phyloP scores from a whole-genome alignment of 2,797 vertebrate genomes.

The Kryptolebias ocellatus region DNA sequence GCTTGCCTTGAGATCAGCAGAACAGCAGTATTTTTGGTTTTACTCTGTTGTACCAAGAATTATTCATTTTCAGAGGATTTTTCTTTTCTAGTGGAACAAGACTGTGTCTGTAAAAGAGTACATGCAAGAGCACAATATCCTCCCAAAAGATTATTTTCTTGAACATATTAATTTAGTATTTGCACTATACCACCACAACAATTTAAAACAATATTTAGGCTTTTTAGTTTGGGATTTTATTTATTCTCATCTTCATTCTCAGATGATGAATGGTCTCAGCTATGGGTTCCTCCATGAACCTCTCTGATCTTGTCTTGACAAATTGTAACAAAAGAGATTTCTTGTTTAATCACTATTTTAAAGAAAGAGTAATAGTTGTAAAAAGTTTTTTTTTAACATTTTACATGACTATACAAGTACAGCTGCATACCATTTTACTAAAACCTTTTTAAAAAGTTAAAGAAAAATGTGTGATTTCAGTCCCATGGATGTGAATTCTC shows the following conservation, averaged over 20 bases:
- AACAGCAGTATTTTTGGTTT: slow-evolving; percentile 43
- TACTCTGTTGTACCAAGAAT: slow-evolving; percentile 41
- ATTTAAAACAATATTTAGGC: neutral
- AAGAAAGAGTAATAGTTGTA: too few relatives aligned
- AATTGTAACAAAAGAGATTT: slow-evolving; percentile 6
- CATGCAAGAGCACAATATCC: slow-evolving; percentile 77
- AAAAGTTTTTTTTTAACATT: too few relatives aligned
- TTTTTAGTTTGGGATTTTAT: neutral
- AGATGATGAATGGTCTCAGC: slow-evolving; percentile 60
- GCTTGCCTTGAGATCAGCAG: slow-evolving; percentile 68
- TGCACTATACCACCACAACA: slow-evolving; percentile 1
- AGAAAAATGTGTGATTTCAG: slow-evolving; percentile 65
- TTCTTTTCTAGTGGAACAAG: slow-evolving; percentile 42
- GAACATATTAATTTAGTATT: neutral
- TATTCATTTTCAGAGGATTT: slow-evolving; percentile 38
- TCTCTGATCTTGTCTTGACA: slow-evolving; percentile 85
- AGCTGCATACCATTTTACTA: neutral
- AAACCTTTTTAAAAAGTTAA: neutral
- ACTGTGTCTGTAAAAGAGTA: slow-evolving; percentile 93
- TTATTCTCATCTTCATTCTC: slow-evolving; percentile 8
- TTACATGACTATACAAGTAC: neutral
- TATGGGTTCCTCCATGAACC: slow-evolving; percentile 61
- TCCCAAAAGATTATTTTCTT: slow-evolving; percentile 2
- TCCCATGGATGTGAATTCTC: slow-evolving; percentile 86
- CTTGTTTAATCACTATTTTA: too few relatives aligned